A percentile compares a stretch with the other conserved stretches of the same genome.
These are phyloP conservation scores for Meteorus sp. DNA, from an alignment of 1,140 invertebrate species.

Conservation along the genomic window DNA sequence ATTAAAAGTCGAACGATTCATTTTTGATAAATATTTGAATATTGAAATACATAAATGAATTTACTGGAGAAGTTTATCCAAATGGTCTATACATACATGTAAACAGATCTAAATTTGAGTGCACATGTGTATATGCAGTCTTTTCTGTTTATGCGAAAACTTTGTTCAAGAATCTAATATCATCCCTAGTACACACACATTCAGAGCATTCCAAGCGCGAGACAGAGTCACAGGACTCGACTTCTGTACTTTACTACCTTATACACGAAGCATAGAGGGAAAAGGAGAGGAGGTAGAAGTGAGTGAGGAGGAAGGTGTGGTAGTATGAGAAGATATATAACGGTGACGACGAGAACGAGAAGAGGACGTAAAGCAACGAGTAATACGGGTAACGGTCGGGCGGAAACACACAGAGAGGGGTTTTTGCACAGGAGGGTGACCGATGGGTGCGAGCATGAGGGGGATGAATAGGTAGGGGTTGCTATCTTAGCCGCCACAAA, in stretches of 20 bases:
- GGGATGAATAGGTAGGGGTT: constrained; percentile 42
- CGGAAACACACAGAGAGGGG: no score
- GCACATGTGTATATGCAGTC: background rate
- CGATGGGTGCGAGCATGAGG: background rate
- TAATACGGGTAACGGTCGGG: no score
- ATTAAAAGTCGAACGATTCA: no score
- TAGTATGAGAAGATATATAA: background rate
- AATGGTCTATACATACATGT: no score
- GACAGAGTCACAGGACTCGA: constrained; percentile 7
- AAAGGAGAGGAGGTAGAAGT: background rate
- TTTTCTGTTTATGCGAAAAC: constrained; percentile 45
- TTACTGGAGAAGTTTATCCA: no score
- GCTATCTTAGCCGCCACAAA: constrained; percentile 61
- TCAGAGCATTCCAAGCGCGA: constrained; percentile 45
- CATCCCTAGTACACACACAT: constrained; percentile 54
- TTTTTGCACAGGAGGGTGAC: no score
- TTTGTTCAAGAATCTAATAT: constrained; percentile 60
- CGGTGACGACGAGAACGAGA: background rate
- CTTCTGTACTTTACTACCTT: constrained; percentile 6
- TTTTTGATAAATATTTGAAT: no score
- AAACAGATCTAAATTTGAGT: no score
- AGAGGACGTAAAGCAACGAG: no score
- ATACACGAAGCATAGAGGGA: background rate
- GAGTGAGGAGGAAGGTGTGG: no score
- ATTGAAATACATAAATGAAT: no score